Conservation (phyloP, 2,797 vertebrate genomes). For the Aeoliscus strigatus region DNA sequence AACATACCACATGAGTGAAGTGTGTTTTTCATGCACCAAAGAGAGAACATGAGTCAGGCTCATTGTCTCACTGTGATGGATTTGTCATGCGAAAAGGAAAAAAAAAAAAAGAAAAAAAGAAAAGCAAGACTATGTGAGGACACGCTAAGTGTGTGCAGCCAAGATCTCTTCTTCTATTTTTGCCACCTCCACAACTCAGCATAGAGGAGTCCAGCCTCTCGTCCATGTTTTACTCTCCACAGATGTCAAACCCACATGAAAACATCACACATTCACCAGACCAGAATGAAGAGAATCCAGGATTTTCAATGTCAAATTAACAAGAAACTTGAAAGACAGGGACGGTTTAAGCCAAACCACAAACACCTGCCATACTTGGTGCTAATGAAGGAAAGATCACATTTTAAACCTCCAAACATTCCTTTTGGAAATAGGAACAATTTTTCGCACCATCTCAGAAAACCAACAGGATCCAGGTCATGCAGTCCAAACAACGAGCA, state of each 20-base stretch:
- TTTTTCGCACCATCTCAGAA: too few species aligned
- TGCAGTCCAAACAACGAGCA: too few species aligned
- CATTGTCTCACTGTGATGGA: conserved; percentile 24
- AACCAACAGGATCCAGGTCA: too few species aligned
- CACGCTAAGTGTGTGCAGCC: conserved; percentile 1
- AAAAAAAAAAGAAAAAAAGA: too few species aligned
- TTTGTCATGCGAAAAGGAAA: too few species aligned
- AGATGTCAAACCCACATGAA: conserved; percentile 8
- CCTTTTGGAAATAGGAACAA: too few species aligned
- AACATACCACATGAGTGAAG: conserved; percentile 38
- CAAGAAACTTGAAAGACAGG: background rate
- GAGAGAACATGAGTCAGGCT: conserved; percentile 27
- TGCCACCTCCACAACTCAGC: conserved; percentile 15
- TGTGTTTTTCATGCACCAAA: conserved; percentile 35
- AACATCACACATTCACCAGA: background rate
- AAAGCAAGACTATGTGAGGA: conserved; percentile 20
- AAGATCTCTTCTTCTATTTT: conserved; percentile 17
- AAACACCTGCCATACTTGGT: background rate
- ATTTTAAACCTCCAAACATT: too few species aligned
- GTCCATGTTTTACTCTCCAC: conserved; percentile 1
- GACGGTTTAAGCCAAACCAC: background rate
- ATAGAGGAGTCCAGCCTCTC: background rate
- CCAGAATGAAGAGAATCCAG: background rate
- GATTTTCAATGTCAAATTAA: background rate
- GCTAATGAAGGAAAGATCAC: too few species aligned